These are phyloP conservation scores for Medauroidea extradentata DNA, from an alignment of 1,140 invertebrate genomes.

Conservation along the genomic window DNA sequence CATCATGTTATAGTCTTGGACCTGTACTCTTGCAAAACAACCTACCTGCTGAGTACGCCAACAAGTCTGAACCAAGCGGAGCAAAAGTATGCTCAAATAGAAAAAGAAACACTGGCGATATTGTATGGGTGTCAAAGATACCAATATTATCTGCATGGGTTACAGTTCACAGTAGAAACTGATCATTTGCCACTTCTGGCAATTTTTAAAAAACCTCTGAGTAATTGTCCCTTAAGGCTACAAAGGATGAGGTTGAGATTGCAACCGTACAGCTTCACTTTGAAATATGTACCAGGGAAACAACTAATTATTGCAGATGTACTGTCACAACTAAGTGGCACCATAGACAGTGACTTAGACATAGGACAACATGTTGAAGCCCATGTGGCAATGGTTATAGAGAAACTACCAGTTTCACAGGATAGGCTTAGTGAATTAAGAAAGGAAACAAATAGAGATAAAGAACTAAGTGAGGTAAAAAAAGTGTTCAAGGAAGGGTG, in stretches of 20 bases:
- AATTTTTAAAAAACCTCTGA: constrained; percentile 29
- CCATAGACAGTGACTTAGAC: background rate
- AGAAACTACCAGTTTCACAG: background rate
- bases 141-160: constrained; percentile 38
- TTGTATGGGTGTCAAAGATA: constrained; percentile 32
- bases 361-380: background rate
- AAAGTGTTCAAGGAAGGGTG: constrained; percentile 34
- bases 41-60: no score
- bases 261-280: constrained; percentile 25
- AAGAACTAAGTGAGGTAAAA: constrained; percentile 24
- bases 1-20: no score
- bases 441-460: constrained; percentile 28
- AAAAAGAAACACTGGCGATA: no score
- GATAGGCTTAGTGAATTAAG: constrained; percentile 28
- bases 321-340: background rate
- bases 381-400: background rate
- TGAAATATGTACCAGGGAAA: constrained; percentile 26
- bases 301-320: constrained; percentile 15
- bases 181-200: constrained; percentile 27
- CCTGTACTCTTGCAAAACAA: no score
- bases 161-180: constrained; percentile 28
- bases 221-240: constrained; percentile 18
- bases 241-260: constrained; percentile 27
- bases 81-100: no score
- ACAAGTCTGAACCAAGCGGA: no score